Base-by-base conservation (phyloP, 1,140 invertebrate species). In the Solenopsis fugax region DNA sequence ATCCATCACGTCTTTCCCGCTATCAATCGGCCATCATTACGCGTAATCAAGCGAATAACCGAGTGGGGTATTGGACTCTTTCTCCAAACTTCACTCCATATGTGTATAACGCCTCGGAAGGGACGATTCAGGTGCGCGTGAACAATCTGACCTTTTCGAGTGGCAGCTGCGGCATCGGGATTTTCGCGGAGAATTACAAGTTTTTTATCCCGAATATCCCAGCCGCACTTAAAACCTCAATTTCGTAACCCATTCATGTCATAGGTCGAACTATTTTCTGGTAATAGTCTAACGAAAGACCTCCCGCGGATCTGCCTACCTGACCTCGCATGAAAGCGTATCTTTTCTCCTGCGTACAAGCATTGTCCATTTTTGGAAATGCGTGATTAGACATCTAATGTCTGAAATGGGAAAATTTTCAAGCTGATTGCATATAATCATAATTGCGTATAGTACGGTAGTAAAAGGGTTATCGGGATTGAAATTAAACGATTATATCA, bases 11-110 rank as follows among this genome's bases (percentile, higher is more conserved):
- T 84, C 89, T 91, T 76, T 90, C 91, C 90, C 88, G 56, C 89
- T 93, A 93, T 94, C 93, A 91, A 93, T 93, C 78, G 78, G 92
- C 91, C 92, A 94, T 93, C 90, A 95, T 95, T 94, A 94, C 91
- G 88, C 88, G 89, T 94, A 94, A 95, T 94, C 92, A 93, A 93
- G 91, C 92, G 93, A 91, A 85, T 92, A 93, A 93, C 89, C 89
- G 85, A 85, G 69, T 69, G 12, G 64, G 16, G n/a, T 45, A 64
- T 73, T 69, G 80, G 75, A 45, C 18, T 76, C 86, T 90, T 71
- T 76, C 7, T 87, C 71, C 52, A 6, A 75, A 88, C 75, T 76
- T 78, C n/a, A 69, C 10, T 18, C 50, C 52, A 3, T 29, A 29
- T 2, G 29, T 29, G 29, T 29, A 29, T 34, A 29, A n/a, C 50